Percentiles rank a stretch among this genome's conserved stretches.
Evolutionary conservation across 2,113 vertebrate genomes (phyloP).

Genomic region (Megaptera novaeangliae): DNA sequence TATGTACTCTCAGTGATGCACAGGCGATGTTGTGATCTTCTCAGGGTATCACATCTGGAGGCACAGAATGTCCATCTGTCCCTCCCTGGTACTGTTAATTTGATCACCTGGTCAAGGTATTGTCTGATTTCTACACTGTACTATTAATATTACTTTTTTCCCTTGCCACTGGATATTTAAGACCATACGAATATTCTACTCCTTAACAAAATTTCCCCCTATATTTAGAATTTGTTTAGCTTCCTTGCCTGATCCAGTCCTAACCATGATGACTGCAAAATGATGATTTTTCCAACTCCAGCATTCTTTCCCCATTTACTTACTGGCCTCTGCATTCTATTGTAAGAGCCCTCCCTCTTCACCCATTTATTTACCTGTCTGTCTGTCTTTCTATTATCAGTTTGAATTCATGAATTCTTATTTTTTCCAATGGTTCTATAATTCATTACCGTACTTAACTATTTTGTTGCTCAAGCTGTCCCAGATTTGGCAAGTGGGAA

Average conservation of each 20-base stretch:
- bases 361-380: background rate
- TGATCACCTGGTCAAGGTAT: background rate
- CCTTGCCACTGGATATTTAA: background rate
- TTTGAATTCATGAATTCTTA: background rate
- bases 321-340: background rate
- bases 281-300: background rate
- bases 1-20: background rate
- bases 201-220: conserved; percentile 8
- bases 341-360: background rate
- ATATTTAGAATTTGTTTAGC: conserved; percentile 21
- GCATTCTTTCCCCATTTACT: conserved; percentile 2
- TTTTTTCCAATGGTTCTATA: background rate
- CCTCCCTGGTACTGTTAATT: background rate
- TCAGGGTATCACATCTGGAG: background rate
- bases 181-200: background rate
- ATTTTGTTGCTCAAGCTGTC: background rate
- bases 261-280: background rate
- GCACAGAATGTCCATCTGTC: background rate
- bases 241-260: background rate
- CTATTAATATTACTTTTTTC: background rate
- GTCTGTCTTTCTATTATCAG: background rate
- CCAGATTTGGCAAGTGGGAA: background rate
- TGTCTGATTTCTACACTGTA: background rate
- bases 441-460: background rate
- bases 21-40: background rate